These are phyloP conservation scores for Microplitis mediator DNA, from an alignment of 1,140 invertebrate species.

Conservation along the genomic window DNA sequence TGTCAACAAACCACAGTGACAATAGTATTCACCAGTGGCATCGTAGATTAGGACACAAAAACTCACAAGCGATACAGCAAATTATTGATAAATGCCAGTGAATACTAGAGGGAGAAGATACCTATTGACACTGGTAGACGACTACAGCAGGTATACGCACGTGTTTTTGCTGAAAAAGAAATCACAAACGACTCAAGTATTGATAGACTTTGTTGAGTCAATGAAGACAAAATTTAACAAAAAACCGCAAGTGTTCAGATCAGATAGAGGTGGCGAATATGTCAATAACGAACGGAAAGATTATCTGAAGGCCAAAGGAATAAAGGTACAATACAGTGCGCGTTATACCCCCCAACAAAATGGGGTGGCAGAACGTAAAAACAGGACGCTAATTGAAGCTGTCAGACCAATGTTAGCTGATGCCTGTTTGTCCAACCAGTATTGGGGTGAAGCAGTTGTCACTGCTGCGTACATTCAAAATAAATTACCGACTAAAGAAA, in stretches of 20 bases:
- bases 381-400: slow-evolving; percentile 55
- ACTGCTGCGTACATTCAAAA: slow-evolving; percentile 52
- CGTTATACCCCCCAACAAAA: slow-evolving; percentile 62
- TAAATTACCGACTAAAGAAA: slow-evolving; percentile 44
- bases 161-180: slow-evolving; percentile 56
- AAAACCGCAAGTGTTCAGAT: slow-evolving; percentile 48
- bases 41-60: slow-evolving; percentile 33
- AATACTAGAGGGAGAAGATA: slow-evolving; percentile 46
- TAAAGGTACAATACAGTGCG: slow-evolving; percentile 50
- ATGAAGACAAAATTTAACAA: slow-evolving; percentile 46
- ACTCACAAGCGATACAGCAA: slow-evolving; percentile 31
- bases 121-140: slow-evolving; percentile 53
- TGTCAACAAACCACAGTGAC: background rate
- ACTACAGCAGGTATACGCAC: slow-evolving; percentile 47
- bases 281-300: slow-evolving; percentile 47
- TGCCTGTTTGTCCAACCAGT: slow-evolving; percentile 38
- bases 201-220: slow-evolving; percentile 48
- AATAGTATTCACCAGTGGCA: slow-evolving; percentile 38
- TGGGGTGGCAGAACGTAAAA: slow-evolving; percentile 55
- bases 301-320: slow-evolving; percentile 39
- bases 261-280: slow-evolving; percentile 58
- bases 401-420: slow-evolving; percentile 47
- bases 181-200: slow-evolving; percentile 42
- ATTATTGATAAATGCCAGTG: slow-evolving; percentile 43
- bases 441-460: slow-evolving; percentile 56